Percentiles rank a stretch among this genome's conserved stretches.
Evolutionary conservation across 2,888 invertebrate genomes (phyloP).

Genomic region (Omphaloscelis lunosa): DNA sequence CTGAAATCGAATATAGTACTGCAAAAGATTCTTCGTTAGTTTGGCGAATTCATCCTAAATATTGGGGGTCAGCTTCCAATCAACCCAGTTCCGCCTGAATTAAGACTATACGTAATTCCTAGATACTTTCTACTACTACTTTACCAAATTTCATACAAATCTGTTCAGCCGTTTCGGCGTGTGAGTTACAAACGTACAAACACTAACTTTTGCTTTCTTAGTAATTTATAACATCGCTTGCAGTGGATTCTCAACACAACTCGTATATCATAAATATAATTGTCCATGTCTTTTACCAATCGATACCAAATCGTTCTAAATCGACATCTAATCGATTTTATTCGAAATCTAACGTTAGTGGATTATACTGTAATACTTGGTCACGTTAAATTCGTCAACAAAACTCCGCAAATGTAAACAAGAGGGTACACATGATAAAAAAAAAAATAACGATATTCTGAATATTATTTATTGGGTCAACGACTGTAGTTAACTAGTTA

Average conservation of each 20-base stretch:
- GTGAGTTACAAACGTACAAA: constrained; percentile 10
- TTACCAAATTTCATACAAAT: constrained; percentile 29
- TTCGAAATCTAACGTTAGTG: constrained; percentile 38
- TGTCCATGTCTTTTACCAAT: constrained; percentile 42
- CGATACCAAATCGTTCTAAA: constrained; percentile 30
- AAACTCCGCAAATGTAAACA: background rate
- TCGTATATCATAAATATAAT: constrained; percentile 30
- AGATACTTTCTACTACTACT: background rate
- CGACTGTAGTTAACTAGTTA: too few relatives aligned
- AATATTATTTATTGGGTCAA: background rate
- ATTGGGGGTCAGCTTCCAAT: background rate
- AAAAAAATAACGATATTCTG: background rate
- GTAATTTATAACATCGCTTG: constrained; percentile 33
- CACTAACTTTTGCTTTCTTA: constrained; percentile 7
- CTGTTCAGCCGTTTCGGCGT: constrained; percentile 1
- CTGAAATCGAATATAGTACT: constrained; percentile 13
- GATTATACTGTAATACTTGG: constrained; percentile 50
- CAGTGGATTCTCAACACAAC: constrained; percentile 55
- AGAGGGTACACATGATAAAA: background rate
- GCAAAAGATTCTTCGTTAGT: background rate
- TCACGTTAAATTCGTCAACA: background rate
- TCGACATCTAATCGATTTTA: constrained; percentile 42
- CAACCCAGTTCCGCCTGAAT: background rate
- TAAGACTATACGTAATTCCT: background rate
- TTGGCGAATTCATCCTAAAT: background rate